Base-by-base conservation (phyloP, 2,113 vertebrate species). In the Uria lomvia region DNA sequence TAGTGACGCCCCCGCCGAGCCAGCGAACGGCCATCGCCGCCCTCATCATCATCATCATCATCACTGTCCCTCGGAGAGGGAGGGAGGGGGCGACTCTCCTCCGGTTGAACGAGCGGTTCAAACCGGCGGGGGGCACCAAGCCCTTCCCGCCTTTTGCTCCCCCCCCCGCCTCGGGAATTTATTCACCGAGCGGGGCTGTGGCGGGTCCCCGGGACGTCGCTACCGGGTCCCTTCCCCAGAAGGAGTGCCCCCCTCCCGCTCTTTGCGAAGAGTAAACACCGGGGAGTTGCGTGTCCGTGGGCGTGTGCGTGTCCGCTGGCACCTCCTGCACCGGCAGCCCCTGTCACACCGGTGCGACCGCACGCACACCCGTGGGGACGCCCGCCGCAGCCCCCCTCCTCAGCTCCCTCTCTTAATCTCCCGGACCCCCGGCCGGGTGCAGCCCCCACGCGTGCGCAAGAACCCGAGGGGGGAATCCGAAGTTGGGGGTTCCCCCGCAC, bases 1-100 rank as follows among this genome's bases (percentile, higher is more conserved):
- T 94, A 96, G 95, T 90, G 90, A 88, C 52, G 77, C 86, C 36
- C 67, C 81, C 50, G 79, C 80, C 71, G 68, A 20, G 55, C 72
- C 81, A 77, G 71, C 79, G 21, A 36, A 42, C 42, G 53, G 75
- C 88, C 90, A 74, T 42, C 70, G 66, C 95, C 55, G 15, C 65
- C 82, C 2, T 32, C 65, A 18, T 4, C 79, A 16, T 38, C 86
- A 40, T 11, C 67, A 5, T 18, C 59, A 38, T 29, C 62, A 42
- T 18, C 62, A 5, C 24, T 7, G 59, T 18, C 50, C 72, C 56
- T 30, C 68, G 19, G n/a, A 36, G 60, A 15, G 16, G 47, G 63
- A 55, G 29, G 26, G 27, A 6, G 59, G 45, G 43, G 72, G 67
- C 43, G 27, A 63, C 91, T 77, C 76, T 16, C 94, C 93, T 83